These are phyloP conservation scores for Coregonus ussuriensis DNA, from an alignment of 2,797 vertebrate species.

Conservation along the genomic window DNA sequence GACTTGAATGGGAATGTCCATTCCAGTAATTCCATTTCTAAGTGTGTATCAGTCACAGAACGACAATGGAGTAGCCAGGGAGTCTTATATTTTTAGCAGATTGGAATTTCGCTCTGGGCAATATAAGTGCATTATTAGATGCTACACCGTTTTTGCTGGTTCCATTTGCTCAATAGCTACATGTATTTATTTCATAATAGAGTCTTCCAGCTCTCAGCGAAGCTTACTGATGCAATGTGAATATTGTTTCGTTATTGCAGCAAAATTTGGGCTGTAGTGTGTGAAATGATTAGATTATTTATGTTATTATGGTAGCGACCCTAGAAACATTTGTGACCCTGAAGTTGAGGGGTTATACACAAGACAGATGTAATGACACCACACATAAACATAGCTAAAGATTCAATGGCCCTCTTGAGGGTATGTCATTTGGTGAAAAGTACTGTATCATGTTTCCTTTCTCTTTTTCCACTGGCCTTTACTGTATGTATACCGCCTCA, in stretches of 20 bases:
- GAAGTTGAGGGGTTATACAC: background rate
- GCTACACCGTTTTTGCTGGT: slow-evolving; percentile 34
- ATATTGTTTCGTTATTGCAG: slow-evolving; percentile 31
- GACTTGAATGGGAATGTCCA: background rate
- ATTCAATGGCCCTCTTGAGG: slow-evolving; percentile 44
- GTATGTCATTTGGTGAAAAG: slow-evolving; percentile 34
- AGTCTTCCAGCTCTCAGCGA: slow-evolving; percentile 25
- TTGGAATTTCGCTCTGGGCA: slow-evolving; percentile 45
- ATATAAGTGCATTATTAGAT: slow-evolving; percentile 49
- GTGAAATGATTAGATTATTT: slow-evolving; percentile 37
- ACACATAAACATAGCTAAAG: slow-evolving; percentile 56
- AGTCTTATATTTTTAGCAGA: slow-evolving; percentile 32
- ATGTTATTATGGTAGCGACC: background rate
- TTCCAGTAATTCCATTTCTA: slow-evolving; percentile 32
- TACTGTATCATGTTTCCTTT: slow-evolving; percentile 38
- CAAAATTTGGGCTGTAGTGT: background rate
- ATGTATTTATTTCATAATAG: slow-evolving; percentile 15
- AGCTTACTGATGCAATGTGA: slow-evolving; percentile 33
- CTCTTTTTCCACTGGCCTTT: slow-evolving; percentile 12
- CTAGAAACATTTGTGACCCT: background rate
- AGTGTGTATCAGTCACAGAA: slow-evolving; percentile 21
- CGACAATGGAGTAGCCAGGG: slow-evolving; percentile 16
- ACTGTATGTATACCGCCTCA: no score
- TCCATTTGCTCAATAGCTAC: slow-evolving; percentile 47
- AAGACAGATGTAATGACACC: slow-evolving; percentile 27